Evolutionary conservation across 1,140 invertebrate species (phyloP), one percentile per base, ranked within the genome.

Genomic region (Ceratina calcarata): DNA sequence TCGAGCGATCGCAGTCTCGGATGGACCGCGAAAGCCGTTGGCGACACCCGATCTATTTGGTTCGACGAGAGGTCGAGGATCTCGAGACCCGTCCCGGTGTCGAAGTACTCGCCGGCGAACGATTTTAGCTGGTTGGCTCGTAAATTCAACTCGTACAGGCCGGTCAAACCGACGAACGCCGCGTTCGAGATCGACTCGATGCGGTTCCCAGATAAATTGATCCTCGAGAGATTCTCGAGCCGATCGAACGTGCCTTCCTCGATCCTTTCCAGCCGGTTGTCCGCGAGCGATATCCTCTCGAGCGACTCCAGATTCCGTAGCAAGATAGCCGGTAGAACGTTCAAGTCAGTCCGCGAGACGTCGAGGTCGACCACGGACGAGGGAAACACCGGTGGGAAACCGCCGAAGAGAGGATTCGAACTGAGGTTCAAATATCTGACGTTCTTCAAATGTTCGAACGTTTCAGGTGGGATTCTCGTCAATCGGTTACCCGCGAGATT

Each of bases 401-500:
- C 92, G 0, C 92, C 91, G 68, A 92, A 92, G 83, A 97, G 94
- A 8, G 94, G 94, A 90, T 98, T 98, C 12, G 94, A 93, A 82
- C 96, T 97, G 16, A 98, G 90, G 90, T 98, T 97, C 0, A 98
- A 91, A 87, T 95, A 94, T n/a, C 95, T 93, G 49, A 98, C 90
- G 64, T 94, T 94, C 1, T 95, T 93, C 32, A 97, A 91, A n/a
- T 94, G 93, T 4, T 94, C 93, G 74, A 98, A 97, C 0, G 95
- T 94, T 45, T 95, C 95, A 0, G 94, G 92, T 0, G 95, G 93
- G 13, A 97, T 88, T 78, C 96, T 95, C 0, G 95, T 95, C 13
- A 98, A 87, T 86, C 96, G 95, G 88, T 98, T 98, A 27, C 94
- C 94, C n/a, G 96, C 96, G 20, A 98, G 89, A 90, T 97, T 96